A percentile compares a stretch with the other conserved stretches of the same genome.
These are phyloP conservation scores for Trichomalopsis sarcophagae DNA, from an alignment of 1,140 invertebrate genomes.

Conservation along the genomic window DNA sequence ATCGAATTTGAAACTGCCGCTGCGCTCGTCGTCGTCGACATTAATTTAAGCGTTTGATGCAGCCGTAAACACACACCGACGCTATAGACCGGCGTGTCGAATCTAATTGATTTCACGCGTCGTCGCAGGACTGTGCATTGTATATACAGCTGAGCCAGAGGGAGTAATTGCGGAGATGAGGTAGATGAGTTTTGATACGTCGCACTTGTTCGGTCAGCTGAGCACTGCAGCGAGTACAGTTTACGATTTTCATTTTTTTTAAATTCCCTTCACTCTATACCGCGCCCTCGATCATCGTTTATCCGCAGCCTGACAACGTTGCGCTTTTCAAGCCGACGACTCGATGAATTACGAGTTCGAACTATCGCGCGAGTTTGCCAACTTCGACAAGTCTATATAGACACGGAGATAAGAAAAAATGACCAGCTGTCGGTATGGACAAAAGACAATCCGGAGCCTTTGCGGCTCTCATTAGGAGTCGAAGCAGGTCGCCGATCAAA, in stretches of 20 bases:
- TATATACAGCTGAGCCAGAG: neutral
- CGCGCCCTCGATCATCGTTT: too few species aligned
- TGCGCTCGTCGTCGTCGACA: neutral
- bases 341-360: neutral
- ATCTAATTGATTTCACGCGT: conserved; percentile 41
- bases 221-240: too few species aligned
- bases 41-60: conserved; percentile 22
- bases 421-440: too few species aligned
- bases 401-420: too few species aligned
- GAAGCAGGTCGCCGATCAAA: neutral
- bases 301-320: too few species aligned
- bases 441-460: neutral
- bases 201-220: too few species aligned
- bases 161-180: too few species aligned
- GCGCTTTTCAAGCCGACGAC: neutral
- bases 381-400: too few species aligned
- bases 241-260: too few species aligned
- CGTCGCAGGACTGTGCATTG: neutral
- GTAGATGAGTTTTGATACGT: too few species aligned
- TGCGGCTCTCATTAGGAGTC: conserved; percentile 5
- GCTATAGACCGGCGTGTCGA: neutral
- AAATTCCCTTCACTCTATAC: too few species aligned
- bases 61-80: neutral
- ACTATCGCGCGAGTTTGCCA: neutral
- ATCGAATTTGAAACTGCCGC: conserved; percentile 3